Base-by-base conservation (phyloP, 92 coral and sea anemone genomes). In the Epizoanthus scotinus region DNA sequence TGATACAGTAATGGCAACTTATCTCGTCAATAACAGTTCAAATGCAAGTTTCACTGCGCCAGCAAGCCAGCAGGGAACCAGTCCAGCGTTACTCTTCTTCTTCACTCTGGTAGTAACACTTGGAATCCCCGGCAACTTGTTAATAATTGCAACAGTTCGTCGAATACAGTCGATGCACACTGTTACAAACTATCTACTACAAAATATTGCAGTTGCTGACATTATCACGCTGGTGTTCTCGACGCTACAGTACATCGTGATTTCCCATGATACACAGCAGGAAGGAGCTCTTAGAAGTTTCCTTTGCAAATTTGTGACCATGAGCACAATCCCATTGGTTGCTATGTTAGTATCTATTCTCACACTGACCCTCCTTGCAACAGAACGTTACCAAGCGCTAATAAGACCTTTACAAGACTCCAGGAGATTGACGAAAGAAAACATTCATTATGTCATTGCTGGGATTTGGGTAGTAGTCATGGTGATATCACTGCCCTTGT, bases 221-320 rank as follows among this genome's bases (percentile, higher is more conserved):
- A 66, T 92, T 2, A 44, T 85, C 10, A 90, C 83, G 22, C 69
- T 92, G 21, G 19, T 90, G n/a, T 92, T 84, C 85, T 90, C 92
- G 20, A 74, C 54, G 10, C 52, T 92, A 34, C 97, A 93, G 12
- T 93, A 89, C 53, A 77, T 68, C 8, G 56, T 83, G 14, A 62
- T 85, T 31, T 67, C 78, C 54, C 63, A 50, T 69, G 84, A 63
- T 24, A 24, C 40, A 58, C 92, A 85, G 59, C 90, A 87, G 1
- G 57, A 83, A 19, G 94, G 94, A 6, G 31, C 12, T 15, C 38
- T 81, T 0, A 91, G 92, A 27, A 83, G 83, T 56, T 87, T 82
- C 67, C 85, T 92, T 18, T 92, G 97, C 42, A 92, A 92, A 69
- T 92, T 92, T 58, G 89, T 92, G 21, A 87, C 94, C 8, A 87